Evolutionary conservation across 2,888 invertebrate species (phyloP), one percentile per base, ranked within the genome.

Genomic region (Bombylius major): DNA sequence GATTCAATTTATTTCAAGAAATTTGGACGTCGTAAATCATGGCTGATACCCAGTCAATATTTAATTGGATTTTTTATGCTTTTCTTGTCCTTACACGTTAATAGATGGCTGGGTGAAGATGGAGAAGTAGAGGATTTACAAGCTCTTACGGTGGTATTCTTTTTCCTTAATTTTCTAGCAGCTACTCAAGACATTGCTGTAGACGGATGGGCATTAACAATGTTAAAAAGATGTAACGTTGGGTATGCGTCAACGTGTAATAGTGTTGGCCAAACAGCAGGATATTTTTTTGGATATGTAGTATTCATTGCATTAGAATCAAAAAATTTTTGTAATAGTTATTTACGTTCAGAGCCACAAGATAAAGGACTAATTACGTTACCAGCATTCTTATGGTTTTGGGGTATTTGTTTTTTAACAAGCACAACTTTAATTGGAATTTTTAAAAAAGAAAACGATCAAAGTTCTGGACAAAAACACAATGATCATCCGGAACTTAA

Each of bases 111-210:
- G 50, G 91, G 89, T 0, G 79, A 81, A 5, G 78, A 81, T 9
- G 61, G 67, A 48, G 67, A 67, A 4, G 23, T 61, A 11, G 69
- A 70, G 4, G 85, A 88, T 65, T 88, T 93, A 63, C 80, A 78
- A 56, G 71, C 87, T 51, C 77, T 99, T 34, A 97, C 97, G 1
- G 67, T 82, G 13, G 78, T 92, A 57, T 99, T 99, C 76, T 89
- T 98, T 70, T 77, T 83, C 55, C 77, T 99, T 5, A 98, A 97
- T 69, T 96, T 98, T 68, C 77, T 99, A 65, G 98, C 98, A 6
- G 98, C 99, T 4, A 99, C 99, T 3, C 99, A 99, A 77, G 99
- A 99, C 73, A 97, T 99, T 67, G 98, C 96, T 14, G 98, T 99
- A 0, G 99, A 99, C 77, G 99, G 99, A 32, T 99, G 99, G 99